Conservation (phyloP, 2,888 invertebrate species). For the Podabrus alpinus region DNA sequence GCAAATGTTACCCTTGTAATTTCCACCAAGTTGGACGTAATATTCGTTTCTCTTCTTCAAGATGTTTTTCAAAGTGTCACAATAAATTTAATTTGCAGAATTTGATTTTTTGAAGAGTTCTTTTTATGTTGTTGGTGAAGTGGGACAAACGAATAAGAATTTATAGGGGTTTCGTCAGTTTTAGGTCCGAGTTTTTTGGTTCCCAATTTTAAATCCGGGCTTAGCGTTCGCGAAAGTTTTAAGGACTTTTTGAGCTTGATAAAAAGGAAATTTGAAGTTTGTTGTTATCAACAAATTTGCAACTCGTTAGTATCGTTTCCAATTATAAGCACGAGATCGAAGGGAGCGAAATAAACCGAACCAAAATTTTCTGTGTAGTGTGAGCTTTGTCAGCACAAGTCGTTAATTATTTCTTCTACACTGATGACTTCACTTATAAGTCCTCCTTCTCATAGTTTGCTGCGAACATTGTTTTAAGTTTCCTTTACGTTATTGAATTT, state of each 20-base stretch:
- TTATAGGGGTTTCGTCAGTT: not conserved
- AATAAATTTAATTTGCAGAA: not conserved
- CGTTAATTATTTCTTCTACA: not conserved
- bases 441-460: not conserved
- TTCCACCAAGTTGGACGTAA: not conserved
- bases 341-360: not conserved
- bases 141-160: not conserved
- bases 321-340: not conserved
- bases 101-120: not conserved
- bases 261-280: not conserved
- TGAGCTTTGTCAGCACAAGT: not conserved
- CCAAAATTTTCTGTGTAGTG: not conserved
- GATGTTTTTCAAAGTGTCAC: not conserved
- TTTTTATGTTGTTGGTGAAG: not conserved
- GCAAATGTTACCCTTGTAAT: not conserved
- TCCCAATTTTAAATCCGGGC: not conserved
- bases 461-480: not conserved
- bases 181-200: not conserved
- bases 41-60: not conserved
- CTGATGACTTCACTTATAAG: not conserved
- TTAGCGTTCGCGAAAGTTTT: not conserved
- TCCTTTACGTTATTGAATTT: not conserved
- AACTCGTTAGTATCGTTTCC: not conserved
- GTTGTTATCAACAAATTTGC: not conserved
- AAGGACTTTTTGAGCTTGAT: not conserved